Evolutionary conservation across 2,113 vertebrate species (phyloP), one percentile per base, ranked within the genome.

Genomic region (Gymnarchus niloticus): DNA sequence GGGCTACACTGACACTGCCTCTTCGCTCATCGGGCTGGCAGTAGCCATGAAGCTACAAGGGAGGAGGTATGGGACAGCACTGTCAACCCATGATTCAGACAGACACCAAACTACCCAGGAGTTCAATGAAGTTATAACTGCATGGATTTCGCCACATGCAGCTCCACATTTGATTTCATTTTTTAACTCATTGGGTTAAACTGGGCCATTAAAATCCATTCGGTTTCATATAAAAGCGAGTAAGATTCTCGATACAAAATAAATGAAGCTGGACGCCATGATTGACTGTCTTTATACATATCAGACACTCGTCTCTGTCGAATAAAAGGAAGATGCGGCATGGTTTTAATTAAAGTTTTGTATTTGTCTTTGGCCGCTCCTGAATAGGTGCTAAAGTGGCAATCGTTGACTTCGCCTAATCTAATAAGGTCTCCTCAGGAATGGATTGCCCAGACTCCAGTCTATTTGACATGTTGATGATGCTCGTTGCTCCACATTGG

Each of bases 21-120:
- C 93, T 89, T 82, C 91, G 57, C 83, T 92, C 85, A 21, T 87
- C 88, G 73, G 93, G 93, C 46, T 93, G 95, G 87, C 97, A 97
- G 52, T 96, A 96, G 81, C 97, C 97, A 83, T 90, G 93, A 73
- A 97, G 93, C 97, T 98, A 91, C 65, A 61, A 56, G 76, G 54
- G 59, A 65, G 86, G 37, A 85, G 56, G 85, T 87, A 51, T 44
- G 44, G 37, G n/a, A 56, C 12, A 54, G 37, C 81, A 59, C 8
- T 37, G 57, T 84, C 59, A 84, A 25, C 77, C 6, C 41, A 49
- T 23, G 19, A n/a, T 49, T 81, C 46, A 49, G 23, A 49, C 44
- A 51, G 65, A 17, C 12, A 73, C 65, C 65, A 12, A 73, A 37
- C 28, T 41, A 73, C 28, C 46, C 23, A 48, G n/a, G n/a, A n/a